A percentile compares a stretch with the other conserved stretches of the same genome.
Conservation (phyloP, 2,797 vertebrate species). For the Rhynchonycteris naso region DNA sequence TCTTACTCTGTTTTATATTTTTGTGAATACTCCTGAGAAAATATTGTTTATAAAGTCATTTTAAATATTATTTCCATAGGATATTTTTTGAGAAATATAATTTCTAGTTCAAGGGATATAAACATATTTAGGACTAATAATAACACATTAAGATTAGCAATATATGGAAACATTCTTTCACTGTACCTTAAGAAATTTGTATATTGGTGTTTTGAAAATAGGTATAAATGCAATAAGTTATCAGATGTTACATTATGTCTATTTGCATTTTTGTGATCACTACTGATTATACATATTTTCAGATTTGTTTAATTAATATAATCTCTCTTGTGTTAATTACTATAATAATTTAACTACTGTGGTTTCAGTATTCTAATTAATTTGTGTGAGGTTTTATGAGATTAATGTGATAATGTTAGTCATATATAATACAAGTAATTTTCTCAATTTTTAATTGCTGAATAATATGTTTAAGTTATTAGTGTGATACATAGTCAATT, state of each 20-base stretch:
- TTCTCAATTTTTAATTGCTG: background rate
- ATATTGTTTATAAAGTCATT: background rate
- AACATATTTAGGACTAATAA: background rate
- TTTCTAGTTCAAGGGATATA: background rate
- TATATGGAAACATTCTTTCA: background rate
- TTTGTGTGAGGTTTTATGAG: background rate
- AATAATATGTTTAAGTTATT: background rate
- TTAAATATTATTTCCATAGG: background rate
- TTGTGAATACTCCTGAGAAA: background rate
- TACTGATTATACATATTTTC: background rate
- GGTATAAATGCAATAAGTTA: background rate
- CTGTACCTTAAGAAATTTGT: background rate
- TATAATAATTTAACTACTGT: background rate
- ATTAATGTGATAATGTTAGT: background rate
- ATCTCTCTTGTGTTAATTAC: background rate
- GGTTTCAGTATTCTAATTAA: background rate
- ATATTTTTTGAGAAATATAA: background rate
- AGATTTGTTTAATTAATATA: slow-evolving; percentile 11
- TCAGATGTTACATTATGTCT: background rate
- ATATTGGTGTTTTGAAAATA: background rate
- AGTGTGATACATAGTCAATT: background rate
- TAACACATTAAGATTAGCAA: background rate
- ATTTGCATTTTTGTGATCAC: background rate
- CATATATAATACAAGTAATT: slow-evolving; percentile 19
- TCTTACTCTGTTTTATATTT: background rate